These are phyloP conservation scores for Microchirus variegatus DNA, from an alignment of 2,797 vertebrate species.

Conservation along the genomic window DNA sequence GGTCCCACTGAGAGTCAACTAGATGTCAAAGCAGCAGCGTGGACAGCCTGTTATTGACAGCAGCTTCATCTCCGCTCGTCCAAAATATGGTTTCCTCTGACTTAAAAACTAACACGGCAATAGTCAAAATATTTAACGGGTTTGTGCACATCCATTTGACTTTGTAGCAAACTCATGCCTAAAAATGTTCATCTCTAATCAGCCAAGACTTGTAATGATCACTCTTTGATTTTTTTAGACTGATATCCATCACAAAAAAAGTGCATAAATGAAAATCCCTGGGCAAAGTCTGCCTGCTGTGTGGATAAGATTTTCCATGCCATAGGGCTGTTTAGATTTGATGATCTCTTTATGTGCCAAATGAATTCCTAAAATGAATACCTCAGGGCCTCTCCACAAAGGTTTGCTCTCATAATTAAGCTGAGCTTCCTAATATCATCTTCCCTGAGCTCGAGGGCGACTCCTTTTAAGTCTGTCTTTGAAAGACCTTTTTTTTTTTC, in stretches of 20 bases:
- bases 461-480: constrained; percentile 61
- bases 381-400: constrained; percentile 72
- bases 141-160: neutral
- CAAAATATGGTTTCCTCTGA: too few relatives aligned
- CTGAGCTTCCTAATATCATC: constrained; percentile 70
- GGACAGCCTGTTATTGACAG: too few relatives aligned
- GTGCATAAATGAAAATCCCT: constrained; percentile 30
- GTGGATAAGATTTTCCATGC: constrained; percentile 57
- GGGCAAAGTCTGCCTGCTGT: constrained; percentile 38
- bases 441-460: constrained; percentile 55
- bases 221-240: constrained; percentile 28
- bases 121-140: neutral
- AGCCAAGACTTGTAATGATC: constrained; percentile 7
- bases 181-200: constrained; percentile 6
- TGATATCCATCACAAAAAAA: constrained; percentile 34
- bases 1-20: too few relatives aligned
- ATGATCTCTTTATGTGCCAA: constrained; percentile 78
- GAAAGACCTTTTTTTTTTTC: constrained; percentile 25
- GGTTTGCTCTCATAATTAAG: constrained; percentile 79
- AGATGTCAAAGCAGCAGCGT: too few relatives aligned
- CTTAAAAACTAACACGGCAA: too few relatives aligned
- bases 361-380: constrained; percentile 81
- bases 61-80: too few relatives aligned
- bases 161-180: neutral
- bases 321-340: constrained; percentile 75